Evolutionary conservation across 2,888 invertebrate species (phyloP).

Genomic region (Perdita meconis): DNA sequence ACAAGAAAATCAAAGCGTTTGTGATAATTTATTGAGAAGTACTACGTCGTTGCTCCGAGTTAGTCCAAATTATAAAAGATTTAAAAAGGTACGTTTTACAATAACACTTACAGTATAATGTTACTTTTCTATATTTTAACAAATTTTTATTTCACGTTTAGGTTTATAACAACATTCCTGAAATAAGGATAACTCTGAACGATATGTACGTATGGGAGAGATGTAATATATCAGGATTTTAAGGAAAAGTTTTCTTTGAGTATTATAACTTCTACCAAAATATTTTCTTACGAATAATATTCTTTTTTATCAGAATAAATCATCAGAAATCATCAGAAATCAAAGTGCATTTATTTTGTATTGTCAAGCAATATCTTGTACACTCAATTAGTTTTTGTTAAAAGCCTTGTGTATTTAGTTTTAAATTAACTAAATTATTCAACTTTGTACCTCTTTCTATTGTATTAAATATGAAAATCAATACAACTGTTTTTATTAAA

Average conservation of each 20-base stretch:
- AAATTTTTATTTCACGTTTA: conserved; percentile 3
- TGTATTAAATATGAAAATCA: neutral
- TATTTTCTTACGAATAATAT: neutral
- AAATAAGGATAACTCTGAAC: conserved; percentile 15
- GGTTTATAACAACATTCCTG: conserved; percentile 3
- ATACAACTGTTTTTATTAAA: too few relatives aligned
- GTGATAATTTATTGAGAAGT: neutral
- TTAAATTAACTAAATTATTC: neutral
- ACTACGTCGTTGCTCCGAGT: neutral
- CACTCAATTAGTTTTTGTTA: neutral
- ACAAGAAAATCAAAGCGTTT: neutral
- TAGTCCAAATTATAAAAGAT: neutral
- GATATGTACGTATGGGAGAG: conserved; percentile 35
- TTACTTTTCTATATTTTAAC: neutral
- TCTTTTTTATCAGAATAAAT: neutral
- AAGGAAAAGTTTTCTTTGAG: neutral
- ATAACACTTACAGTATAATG: neutral
- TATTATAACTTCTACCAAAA: neutral
- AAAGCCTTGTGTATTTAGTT: neutral
- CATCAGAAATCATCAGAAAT: too few relatives aligned
- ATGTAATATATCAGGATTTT: neutral
- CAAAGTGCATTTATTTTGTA: too few relatives aligned
- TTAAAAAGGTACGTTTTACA: conserved; percentile 29
- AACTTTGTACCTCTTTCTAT: too few relatives aligned
- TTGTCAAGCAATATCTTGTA: too few relatives aligned